phyloP scores from a whole-genome alignment of 2,797 vertebrate species.

The Liasis olivaceus region DNA sequence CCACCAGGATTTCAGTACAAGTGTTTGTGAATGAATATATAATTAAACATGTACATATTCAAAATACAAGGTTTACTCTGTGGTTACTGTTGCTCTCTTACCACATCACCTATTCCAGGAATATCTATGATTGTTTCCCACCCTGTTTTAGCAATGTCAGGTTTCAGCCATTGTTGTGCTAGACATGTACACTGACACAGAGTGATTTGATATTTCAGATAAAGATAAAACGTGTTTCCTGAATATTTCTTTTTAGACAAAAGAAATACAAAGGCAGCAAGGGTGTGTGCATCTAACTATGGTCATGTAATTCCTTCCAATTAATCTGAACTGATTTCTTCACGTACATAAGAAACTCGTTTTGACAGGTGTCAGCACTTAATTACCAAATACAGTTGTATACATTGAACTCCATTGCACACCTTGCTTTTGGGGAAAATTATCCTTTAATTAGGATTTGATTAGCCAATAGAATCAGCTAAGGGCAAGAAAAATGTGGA shows the following conservation, averaged over 20 bases:
- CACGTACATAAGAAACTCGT: background rate
- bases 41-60: background rate
- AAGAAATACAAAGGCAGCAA: background rate
- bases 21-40: background rate
- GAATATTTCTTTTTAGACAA: background rate
- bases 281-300: background rate
- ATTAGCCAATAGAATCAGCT: background rate
- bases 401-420: background rate
- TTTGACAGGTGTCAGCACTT: background rate
- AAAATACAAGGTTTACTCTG: background rate
- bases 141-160: background rate
- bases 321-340: background rate
- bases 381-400: background rate
- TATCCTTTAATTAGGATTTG: background rate
- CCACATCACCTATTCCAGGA: background rate
- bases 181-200: background rate
- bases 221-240: background rate
- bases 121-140: background rate
- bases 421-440: background rate
- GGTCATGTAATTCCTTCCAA: background rate
- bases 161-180: background rate
- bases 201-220: background rate
- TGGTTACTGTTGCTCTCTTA: background rate
- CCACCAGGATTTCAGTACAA: background rate
- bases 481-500: background rate